phyloP scores from a whole-genome alignment of 1,140 invertebrate genomes.

The Ceratoteleas bidentatus region DNA sequence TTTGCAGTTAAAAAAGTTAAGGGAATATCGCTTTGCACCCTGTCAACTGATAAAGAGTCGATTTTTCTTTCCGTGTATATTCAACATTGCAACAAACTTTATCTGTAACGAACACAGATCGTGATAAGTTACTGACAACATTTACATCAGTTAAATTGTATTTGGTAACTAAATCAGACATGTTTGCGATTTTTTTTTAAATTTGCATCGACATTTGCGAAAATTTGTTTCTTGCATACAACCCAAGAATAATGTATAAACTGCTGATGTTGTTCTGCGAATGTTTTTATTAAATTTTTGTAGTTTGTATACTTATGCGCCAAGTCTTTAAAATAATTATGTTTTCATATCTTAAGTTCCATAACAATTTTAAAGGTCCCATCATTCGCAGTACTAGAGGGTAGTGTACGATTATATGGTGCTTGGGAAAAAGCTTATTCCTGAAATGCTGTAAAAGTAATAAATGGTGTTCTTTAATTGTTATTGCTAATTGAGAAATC shows the following conservation, averaged over 20 bases:
- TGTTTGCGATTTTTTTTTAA: slow-evolving; percentile 1
- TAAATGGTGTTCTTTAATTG: slow-evolving; percentile 4
- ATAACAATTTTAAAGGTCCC: slow-evolving; percentile 37
- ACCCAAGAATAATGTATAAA: slow-evolving; percentile 26
- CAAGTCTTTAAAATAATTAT: slow-evolving; percentile 47
- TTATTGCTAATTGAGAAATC: slow-evolving; percentile 2
- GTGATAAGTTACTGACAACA: background rate
- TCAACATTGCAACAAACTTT: slow-evolving; percentile 7
- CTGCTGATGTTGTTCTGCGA: slow-evolving; percentile 30
- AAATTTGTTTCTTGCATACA: slow-evolving; percentile 20
- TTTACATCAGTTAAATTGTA: background rate
- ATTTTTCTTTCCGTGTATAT: too few relatives aligned
- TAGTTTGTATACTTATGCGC: slow-evolving; percentile 30
- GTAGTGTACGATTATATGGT: slow-evolving; percentile 47
- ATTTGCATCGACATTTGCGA: slow-evolving; percentile 1
- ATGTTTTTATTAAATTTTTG: slow-evolving; percentile 28
- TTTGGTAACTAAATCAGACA: slow-evolving; percentile 1
- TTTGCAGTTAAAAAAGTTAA: too few relatives aligned
- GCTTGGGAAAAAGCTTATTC: slow-evolving; percentile 23
- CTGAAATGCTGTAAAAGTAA: slow-evolving; percentile 10
- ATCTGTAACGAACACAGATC: slow-evolving; percentile 12
- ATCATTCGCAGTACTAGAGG: slow-evolving; percentile 23
- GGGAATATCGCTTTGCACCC: too few relatives aligned
- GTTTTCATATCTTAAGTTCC: slow-evolving; percentile 50
- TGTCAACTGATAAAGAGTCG: too few relatives aligned